phyloP scores from a whole-genome alignment of 2,113 vertebrate genomes.

The Alexandromys fortis region DNA sequence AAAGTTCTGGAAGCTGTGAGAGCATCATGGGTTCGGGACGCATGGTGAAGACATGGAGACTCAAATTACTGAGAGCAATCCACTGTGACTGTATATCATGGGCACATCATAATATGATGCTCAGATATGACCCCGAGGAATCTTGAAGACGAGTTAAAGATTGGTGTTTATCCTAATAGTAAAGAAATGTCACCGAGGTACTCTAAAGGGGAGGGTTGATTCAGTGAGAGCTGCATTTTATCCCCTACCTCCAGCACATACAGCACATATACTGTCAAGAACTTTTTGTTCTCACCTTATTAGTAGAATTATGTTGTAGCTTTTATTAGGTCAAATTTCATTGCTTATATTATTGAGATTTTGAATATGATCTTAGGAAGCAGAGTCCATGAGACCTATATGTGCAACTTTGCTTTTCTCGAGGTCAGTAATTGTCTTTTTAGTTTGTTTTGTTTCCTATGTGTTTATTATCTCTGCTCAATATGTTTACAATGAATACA shows the following conservation, averaged over 20 bases:
- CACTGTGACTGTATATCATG: neutral
- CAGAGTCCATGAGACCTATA: neutral
- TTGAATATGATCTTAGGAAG: neutral
- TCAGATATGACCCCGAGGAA: neutral
- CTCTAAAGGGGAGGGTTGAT: neutral
- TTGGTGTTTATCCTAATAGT: constrained; percentile 2
- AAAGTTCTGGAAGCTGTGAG: neutral
- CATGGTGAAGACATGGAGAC: neutral
- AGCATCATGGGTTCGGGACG: neutral
- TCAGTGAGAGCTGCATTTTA: neutral
- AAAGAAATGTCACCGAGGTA: neutral
- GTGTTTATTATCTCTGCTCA: neutral
- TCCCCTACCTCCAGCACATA: neutral
- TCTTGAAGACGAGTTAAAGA: neutral
- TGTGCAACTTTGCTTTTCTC: constrained; percentile 9
- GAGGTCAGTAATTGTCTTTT: neutral
- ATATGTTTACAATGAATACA: neutral
- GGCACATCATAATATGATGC: neutral
- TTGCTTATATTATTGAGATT: neutral
- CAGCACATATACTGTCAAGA: neutral
- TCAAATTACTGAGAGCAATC: neutral
- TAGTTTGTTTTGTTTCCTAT: constrained; percentile 22
- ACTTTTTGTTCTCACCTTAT: neutral
- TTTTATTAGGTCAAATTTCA: constrained; percentile 20
- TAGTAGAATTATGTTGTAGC: neutral